A percentile compares a stretch with the other conserved stretches of the same genome.
phyloP scores from a whole-genome alignment of 2,113 vertebrate genomes.

The Myiopsitta monachus region DNA sequence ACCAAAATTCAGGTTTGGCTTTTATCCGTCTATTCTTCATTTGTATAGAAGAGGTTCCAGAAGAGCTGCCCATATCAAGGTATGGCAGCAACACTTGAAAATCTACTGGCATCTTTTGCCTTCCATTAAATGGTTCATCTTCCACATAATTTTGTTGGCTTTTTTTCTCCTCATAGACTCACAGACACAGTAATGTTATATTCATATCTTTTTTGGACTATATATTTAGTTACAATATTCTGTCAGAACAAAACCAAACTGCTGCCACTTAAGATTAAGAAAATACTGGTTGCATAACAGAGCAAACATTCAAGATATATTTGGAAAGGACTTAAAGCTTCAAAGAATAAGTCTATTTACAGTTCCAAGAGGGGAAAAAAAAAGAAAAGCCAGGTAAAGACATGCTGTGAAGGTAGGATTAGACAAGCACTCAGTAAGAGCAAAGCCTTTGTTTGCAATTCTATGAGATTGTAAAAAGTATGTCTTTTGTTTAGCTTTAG shows the following conservation, averaged over 20 bases:
- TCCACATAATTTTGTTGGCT: background rate
- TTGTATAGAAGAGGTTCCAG: background rate
- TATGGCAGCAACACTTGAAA: background rate
- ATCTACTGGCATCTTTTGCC: background rate
- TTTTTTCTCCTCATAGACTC: background rate
- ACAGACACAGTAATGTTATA: background rate
- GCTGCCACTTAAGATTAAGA: constrained; percentile 48
- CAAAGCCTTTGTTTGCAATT: background rate
- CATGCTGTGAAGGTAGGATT: background rate
- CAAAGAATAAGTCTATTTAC: constrained; percentile 55
- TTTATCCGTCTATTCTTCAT: background rate
- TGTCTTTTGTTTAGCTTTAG: background rate
- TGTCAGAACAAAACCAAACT: constrained; percentile 33
- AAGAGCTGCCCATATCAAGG: background rate
- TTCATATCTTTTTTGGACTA: background rate
- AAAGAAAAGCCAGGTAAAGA: background rate
- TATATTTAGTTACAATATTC: background rate
- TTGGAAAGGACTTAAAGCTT: constrained; percentile 64
- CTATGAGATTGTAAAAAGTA: background rate
- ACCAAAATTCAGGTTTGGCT: background rate
- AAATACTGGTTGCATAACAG: constrained; percentile 54
- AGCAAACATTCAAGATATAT: constrained; percentile 57
- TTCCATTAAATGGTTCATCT: background rate
- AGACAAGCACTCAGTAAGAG: background rate
- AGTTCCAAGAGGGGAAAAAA: background rate